Evolutionary conservation across 2,113 vertebrate genomes (phyloP).

Genomic region (Corvus cornix): DNA sequence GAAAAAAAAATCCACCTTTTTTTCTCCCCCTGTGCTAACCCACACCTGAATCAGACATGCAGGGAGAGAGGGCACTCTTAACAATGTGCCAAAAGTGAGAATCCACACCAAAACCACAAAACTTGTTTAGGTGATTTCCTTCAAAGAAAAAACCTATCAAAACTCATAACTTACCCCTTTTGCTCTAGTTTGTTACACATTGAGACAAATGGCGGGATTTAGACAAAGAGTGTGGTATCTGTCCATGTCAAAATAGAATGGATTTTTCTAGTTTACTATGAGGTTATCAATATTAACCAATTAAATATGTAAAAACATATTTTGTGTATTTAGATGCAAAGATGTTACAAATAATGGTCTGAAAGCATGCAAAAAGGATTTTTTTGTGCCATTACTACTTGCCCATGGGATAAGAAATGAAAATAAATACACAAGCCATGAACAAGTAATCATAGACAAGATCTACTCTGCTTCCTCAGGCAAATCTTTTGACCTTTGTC

Average conservation of each 20-base stretch:
- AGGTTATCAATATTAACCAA: not conserved
- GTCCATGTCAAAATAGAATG: not conserved
- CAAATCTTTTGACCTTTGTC: not conserved
- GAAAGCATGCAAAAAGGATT: not conserved
- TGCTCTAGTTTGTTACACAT: not conserved
- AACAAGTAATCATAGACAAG: not conserved
- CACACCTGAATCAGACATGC: not conserved
- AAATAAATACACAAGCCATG: not conserved
- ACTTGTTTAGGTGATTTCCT: not conserved
- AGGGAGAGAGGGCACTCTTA: not conserved
- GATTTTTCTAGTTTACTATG: not conserved
- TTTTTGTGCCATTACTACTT: not conserved
- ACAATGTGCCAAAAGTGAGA: not conserved
- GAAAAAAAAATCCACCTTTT: not conserved
- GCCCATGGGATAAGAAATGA: not conserved
- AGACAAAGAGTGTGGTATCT: not conserved
- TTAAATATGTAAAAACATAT: not conserved
- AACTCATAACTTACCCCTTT: not conserved
- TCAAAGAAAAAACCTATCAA: not conserved
- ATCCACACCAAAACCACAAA: not conserved
- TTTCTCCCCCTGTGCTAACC: rapidly evolving
- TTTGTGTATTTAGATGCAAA: not conserved
- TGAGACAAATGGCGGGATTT: not conserved
- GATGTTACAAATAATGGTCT: not conserved
- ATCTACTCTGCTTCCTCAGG: not conserved